Conservation (phyloP, 2,888 invertebrate species). For the Stramonita haemastoma region DNA sequence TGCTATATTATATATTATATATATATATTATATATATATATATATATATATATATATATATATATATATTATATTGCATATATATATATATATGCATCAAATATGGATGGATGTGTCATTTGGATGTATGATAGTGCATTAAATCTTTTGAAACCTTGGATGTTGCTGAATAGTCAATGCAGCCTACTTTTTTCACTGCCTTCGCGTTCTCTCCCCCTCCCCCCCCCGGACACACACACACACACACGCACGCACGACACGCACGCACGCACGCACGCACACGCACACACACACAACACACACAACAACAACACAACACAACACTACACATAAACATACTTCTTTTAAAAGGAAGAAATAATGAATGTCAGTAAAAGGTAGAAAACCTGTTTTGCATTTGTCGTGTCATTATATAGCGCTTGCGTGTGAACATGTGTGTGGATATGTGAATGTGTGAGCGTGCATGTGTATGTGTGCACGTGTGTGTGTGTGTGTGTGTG, state of each 20-base stretch:
- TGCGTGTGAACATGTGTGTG: not conserved
- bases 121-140: not conserved
- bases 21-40: not conserved
- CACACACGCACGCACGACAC: not conserved
- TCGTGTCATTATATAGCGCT: not conserved
- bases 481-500: constrained; percentile 6
- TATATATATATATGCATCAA: not conserved
- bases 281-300: not conserved
- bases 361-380: no score
- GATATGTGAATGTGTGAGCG: not conserved
- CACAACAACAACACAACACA: no score
- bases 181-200: no score
- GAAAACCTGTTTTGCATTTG: no score
- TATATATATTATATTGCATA: no score
- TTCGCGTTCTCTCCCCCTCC: no score
- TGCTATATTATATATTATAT: no score
- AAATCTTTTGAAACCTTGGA: not conserved
- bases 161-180: no score
- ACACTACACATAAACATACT: no score
- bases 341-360: no score
- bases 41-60: constrained; percentile 10
- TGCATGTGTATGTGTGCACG: not conserved
- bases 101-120: not conserved
- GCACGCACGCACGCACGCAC: constrained; percentile 4
- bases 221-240: no score